These are phyloP conservation scores for Aplysina aerophoba DNA, from an alignment of 37 sponge, comb jelly and placozoan genomes.

Conservation along the genomic window DNA sequence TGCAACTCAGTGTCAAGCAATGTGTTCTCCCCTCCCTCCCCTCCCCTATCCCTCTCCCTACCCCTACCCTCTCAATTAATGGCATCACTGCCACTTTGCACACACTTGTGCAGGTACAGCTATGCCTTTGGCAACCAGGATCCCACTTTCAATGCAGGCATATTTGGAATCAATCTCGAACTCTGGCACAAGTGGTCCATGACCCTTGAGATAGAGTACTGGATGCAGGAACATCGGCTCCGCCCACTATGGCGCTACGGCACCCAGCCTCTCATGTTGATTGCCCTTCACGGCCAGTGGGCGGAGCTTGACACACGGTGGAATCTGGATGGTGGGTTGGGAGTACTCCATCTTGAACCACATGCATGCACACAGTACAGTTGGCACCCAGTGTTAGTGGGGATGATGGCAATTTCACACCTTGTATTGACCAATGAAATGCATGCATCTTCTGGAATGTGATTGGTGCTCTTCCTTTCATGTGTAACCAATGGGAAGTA, in stretches of 20 bases:
- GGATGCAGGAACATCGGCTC: constrained; percentile 58
- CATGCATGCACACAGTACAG: no score
- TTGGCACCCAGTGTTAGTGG: no score
- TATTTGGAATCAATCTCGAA: constrained; percentile 75
- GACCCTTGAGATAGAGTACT: constrained; percentile 61
- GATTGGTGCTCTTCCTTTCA: no score
- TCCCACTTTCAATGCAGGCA: constrained; percentile 80
- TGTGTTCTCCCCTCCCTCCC: not conserved
- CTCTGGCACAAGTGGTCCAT: constrained; percentile 55
- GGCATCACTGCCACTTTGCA: no score
- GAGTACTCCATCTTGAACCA: not conserved
- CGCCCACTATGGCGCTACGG: constrained; percentile 67
- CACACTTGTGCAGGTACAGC: constrained; percentile 42
- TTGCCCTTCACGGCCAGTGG: constrained; percentile 62
- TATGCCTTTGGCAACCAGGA: constrained; percentile 36
- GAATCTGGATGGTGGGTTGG: constrained; percentile 62
- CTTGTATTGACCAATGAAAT: no score
- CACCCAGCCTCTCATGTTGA: constrained; percentile 79
- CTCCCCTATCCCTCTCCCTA: not conserved
- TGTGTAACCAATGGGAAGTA: no score
- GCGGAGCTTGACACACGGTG: constrained; percentile 52
- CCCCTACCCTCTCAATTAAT: not conserved
- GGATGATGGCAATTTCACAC: no score
- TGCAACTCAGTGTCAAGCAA: not conserved
- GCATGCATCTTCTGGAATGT: not conserved